Conservation (phyloP, 1,140 invertebrate genomes). For the Drosophila santomea region DNA sequence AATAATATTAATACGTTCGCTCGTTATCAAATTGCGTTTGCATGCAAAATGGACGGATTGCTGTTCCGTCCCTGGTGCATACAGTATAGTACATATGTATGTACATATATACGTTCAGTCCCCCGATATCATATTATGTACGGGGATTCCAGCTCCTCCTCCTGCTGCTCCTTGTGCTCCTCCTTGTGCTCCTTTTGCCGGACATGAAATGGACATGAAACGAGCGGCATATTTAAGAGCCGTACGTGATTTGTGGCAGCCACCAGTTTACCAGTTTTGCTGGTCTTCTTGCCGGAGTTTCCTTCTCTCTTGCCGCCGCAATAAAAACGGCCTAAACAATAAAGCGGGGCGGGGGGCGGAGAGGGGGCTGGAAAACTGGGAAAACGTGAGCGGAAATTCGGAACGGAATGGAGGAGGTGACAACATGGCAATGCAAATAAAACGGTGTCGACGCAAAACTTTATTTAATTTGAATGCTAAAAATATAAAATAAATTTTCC, state of each 20-base stretch:
- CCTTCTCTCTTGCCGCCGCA: not conserved
- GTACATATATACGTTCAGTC: too few species aligned
- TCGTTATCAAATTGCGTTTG: slow-evolving; percentile 84
- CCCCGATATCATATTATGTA: slow-evolving; percentile 54
- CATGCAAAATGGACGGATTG: slow-evolving; percentile 78
- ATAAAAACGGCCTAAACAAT: slow-evolving; percentile 77
- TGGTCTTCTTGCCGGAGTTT: not conserved
- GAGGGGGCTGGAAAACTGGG: not conserved
- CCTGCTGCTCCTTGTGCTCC: too few species aligned
- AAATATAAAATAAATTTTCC: slow-evolving; percentile 79
- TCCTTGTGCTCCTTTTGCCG: slow-evolving; percentile 30
- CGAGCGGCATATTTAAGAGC: slow-evolving; percentile 76
- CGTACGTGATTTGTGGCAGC: slow-evolving; percentile 73
- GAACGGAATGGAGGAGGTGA: slow-evolving; percentile 64
- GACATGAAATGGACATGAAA: slow-evolving; percentile 70
- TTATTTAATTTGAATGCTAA: slow-evolving; percentile 80
- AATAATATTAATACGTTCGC: slow-evolving; percentile 84
- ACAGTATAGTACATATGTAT: not conserved
- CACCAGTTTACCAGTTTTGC: not conserved
- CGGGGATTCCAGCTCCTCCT: slow-evolving; percentile 5
- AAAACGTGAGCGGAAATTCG: slow-evolving; percentile 69
- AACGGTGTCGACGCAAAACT: slow-evolving; percentile 55
- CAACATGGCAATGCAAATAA: slow-evolving; percentile 75
- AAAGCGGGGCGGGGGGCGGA: slow-evolving; percentile 32
- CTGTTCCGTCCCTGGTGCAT: slow-evolving; percentile 19